phyloP scores from a whole-genome alignment of 2,797 vertebrate species.

The Hippocampus kuda region DNA sequence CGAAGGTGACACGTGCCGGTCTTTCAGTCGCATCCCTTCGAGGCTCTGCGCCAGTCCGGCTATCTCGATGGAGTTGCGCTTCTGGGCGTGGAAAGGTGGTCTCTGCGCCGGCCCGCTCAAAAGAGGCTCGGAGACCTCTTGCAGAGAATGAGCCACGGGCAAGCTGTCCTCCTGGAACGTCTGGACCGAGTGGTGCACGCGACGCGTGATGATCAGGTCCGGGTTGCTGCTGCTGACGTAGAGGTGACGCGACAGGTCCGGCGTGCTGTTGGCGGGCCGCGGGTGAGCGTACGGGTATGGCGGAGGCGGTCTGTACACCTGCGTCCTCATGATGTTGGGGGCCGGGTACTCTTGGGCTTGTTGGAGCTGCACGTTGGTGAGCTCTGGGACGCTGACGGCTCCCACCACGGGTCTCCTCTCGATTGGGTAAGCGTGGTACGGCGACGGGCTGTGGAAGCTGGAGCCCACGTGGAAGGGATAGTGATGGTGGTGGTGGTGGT shows the following conservation, averaged over 20 bases:
- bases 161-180: conserved; percentile 97
- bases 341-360: conserved; percentile 89
- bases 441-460: conserved; percentile 87
- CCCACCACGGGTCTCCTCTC: conserved; percentile 87
- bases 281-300: conserved; percentile 81
- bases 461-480: conserved; percentile 82
- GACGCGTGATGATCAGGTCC: conserved; percentile 87
- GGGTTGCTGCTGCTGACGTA: conserved; percentile 95
- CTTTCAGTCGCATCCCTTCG: conserved; percentile 84
- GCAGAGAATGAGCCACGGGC: conserved; percentile 92
- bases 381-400: conserved; percentile 90
- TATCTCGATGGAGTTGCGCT: conserved; percentile 92
- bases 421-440: conserved; percentile 81
- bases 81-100: conserved; percentile 72
- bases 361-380: conserved; percentile 93
- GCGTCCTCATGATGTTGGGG: conserved; percentile 89
- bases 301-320: conserved; percentile 89
- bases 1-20: conserved; percentile 77
- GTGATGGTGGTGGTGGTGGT: conserved; percentile 74
- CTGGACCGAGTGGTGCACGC: conserved; percentile 97
- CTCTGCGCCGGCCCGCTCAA: conserved; percentile 68
- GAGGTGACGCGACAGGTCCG: conserved; percentile 87
- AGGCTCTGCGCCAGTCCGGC: conserved; percentile 79
- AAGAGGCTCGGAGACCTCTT: conserved; percentile 92
- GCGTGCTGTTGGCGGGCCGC: conserved; percentile 92